phyloP scores from a whole-genome alignment of 2,797 vertebrate species.

The Gobionotothen gibberifrons region DNA sequence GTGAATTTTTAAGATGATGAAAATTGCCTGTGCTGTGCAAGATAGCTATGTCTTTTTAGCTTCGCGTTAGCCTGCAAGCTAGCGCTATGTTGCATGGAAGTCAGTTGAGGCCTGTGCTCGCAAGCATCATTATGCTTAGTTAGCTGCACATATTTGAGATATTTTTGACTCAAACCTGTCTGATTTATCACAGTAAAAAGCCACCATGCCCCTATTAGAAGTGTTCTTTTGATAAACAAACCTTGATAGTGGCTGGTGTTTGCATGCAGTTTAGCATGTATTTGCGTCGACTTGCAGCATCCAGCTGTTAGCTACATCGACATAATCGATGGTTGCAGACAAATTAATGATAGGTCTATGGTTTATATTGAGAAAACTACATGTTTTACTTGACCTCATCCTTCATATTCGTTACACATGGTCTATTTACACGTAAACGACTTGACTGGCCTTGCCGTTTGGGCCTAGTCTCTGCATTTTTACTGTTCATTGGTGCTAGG shows the following conservation, averaged over 20 bases:
- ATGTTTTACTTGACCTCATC: neutral
- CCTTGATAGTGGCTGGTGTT: constrained; percentile 45
- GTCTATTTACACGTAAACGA: constrained; percentile 30
- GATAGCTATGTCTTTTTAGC: constrained; percentile 56
- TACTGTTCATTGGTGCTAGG: constrained; percentile 57
- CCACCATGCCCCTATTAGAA: neutral
- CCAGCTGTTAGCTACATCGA: constrained; percentile 71
- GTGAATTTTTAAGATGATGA: constrained; percentile 14
- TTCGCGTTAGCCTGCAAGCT: constrained; percentile 70
- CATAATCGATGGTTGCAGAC: constrained; percentile 52
- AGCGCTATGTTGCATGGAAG: constrained; percentile 66
- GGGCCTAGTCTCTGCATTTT: constrained; percentile 69
- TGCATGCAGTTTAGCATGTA: constrained; percentile 67
- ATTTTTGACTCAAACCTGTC: neutral
- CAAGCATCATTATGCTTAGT: constrained; percentile 34
- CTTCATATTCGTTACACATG: neutral
- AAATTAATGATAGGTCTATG: constrained; percentile 16
- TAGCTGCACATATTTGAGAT: constrained; percentile 7
- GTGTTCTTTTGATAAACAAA: constrained; percentile 36
- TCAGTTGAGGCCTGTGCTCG: constrained; percentile 64
- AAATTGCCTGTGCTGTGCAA: constrained; percentile 24
- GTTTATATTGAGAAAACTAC: neutral
- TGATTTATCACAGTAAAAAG: neutral
- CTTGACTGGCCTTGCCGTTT: constrained; percentile 39
- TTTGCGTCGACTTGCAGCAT: constrained; percentile 65